Base-by-base conservation (phyloP, 2,113 vertebrate genomes). In the Terrapene triunguis region DNA sequence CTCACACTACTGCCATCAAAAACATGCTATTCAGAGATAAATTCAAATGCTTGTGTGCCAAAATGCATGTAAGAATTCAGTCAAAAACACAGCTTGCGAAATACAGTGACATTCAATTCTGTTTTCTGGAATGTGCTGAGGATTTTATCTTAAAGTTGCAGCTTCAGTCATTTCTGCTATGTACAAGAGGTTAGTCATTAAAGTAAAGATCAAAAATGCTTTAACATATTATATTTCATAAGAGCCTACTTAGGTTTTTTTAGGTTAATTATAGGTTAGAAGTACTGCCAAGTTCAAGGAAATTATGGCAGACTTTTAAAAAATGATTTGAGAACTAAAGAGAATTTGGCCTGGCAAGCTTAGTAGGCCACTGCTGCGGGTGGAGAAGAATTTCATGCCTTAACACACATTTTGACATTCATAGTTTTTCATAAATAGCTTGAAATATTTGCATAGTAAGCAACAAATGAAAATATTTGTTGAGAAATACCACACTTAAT, bases 11-110 rank as follows among this genome's bases (percentile, higher is more conserved):
- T 91, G 69, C 76, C 72, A 62, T 53, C 76, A n/a, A 86, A 95
- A 94, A 48, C 16, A 81, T 0, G 1, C 85, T 96, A n/a, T 93
- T 96, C 95, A 87, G 93, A 95, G 87, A 13, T 62, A 96, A 87
- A 95, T 94, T 82, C 80, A 94, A 97, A 87, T 86, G 44, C 16
- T 84, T 1, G 91, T 97, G 84, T 96, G 89, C 90, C 89, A 94
- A 93, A 62, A 87, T 25, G 12, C 24, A 29, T 55, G 0, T 62
- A 2, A 50, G 53, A 92, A 93, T 29, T 13, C 1, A 0, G 50
- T 17, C 42, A 79, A 82, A 62, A 82, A 65, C 11, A 76, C 81
- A 11, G 16, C 13, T 85, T 95, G 47, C 6, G 82, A 48, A 95
- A 29, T 80, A 54, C 32, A 84, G 42, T 11, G 44, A 24, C 10